Base-by-base conservation (phyloP, 1,140 invertebrate species). In the Microvelia longipes region DNA sequence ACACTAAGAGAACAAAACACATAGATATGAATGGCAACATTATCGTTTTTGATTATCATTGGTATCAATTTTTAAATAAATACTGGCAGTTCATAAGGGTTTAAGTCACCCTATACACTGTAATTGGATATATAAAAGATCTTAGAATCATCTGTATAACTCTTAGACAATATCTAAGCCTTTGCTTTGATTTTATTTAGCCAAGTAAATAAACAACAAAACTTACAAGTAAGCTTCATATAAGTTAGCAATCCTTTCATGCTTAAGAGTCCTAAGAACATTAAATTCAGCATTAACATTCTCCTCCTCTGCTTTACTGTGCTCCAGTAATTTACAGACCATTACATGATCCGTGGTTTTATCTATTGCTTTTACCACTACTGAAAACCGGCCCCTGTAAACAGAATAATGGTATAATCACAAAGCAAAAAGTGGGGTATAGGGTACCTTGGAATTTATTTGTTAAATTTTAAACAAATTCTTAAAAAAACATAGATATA, bases 331-430 rank as follows among this genome's bases (percentile, higher is more conserved):
- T 80, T 94, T 94, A 0, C 89, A 88, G 0, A 90, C 87, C 0
- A 90, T 87, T 2, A 92, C 83, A 29, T 82, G 82, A 73, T 91
- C 88, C 1, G 82, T 86, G 0, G 82, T 79, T 74, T 88, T 89
- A 72, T 93, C 87, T 14, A 91, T 84, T n/a, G 89, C 90, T 77
- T 92, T 92, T 0, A 89, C 86, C 2, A 95, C 88, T 0, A 90
- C 85, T 1, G 91, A 91, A 79, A 93, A 97, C 74, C 87, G 85
- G 0, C 94, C 94, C 66, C 91, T 89, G 77, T 29, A 74, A 72
- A 71, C 69, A 74, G 66, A 61, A 60, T 71, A 15, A 29, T 50
- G 0, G 26, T 28, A 29, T 70, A 24, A 73, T 26, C 28, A 29
- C 25, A 25, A 14, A 64, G 11, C 13, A 15, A 64, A 15, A 64